Base-by-base conservation (phyloP, 1,140 invertebrate species). In the Pogonomyrmex barbatus region DNA sequence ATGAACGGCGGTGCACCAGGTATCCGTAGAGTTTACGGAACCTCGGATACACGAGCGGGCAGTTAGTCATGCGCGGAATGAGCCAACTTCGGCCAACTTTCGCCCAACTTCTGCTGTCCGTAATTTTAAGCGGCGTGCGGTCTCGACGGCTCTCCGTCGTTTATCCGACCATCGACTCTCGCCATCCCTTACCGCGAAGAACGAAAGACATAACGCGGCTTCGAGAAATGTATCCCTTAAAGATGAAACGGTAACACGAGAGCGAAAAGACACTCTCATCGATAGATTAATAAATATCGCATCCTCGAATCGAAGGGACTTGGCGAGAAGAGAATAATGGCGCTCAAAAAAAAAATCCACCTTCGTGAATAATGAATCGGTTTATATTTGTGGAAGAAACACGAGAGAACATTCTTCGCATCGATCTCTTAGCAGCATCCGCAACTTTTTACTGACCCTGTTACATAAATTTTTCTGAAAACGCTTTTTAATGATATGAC, bases 41-140 rank as follows among this genome's bases (percentile, higher is more conserved):
- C 54, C 79, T 83, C 54, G 68, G 79, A 50, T 83, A 73, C 79
- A 73, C 79, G 68, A 83, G 67, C 79, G 79, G 54, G 68, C 79
- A 75, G 79, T 83, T 83, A 83, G 79, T 83, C 79, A 83, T 83
- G 79, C 79, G 79, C 79, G 68, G 79, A 83, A 83, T 83, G 79
- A 83, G 79, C 79, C 79, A 83, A 83, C 79, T 83, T 83, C 30
- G 54, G 14, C 42, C 68, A 83, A 83, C 79, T 83, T 83, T 83
- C 77, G 45, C n/a, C 54, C 79, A 83, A 83, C 79, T 83, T 83
- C 79, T 54, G 79, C 54, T 36, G 79, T 60, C 68, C 79, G 79
- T 75, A 83, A 83, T 83, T 83, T 82, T 83, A 83, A 83, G 79
- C 79, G 79, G 67, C 79, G 79, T 82, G 79, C 79, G 68, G 79